These are phyloP conservation scores for Sinocyclocheilus anshuiensis DNA, from an alignment of 2,113 vertebrate genomes.

Conservation along the genomic window DNA sequence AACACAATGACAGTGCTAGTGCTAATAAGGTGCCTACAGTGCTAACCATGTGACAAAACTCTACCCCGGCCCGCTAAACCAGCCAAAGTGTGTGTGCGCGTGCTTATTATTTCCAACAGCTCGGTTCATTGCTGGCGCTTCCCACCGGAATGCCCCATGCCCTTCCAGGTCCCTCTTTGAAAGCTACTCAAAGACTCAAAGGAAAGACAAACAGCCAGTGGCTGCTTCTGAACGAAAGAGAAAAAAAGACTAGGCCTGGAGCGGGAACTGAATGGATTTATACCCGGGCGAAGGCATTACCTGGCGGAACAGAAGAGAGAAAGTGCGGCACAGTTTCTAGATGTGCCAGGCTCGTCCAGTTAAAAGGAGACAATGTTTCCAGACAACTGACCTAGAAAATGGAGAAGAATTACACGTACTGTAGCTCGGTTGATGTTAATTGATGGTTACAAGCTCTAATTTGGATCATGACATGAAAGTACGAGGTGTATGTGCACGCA, in stretches of 20 bases:
- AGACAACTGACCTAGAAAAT: conserved; percentile 51
- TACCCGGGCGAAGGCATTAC: not conserved
- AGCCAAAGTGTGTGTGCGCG: conserved; percentile 34
- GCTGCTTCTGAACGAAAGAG: conserved; percentile 32
- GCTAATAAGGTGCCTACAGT: not conserved
- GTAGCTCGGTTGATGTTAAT: conserved; percentile 53
- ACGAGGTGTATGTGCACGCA: conserved; percentile 31
- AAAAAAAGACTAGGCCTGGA: conserved; percentile 1
- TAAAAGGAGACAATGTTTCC: conserved; percentile 15
- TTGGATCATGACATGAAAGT: conserved; percentile 56
- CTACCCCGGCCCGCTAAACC: not conserved
- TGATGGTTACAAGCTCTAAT: conserved; percentile 54
- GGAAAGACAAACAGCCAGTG: conserved; percentile 42
- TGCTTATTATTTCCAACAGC: conserved; percentile 50
- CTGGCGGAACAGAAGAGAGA: not conserved
- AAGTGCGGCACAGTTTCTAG: conserved; percentile 1
- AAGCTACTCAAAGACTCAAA: conserved; percentile 64
- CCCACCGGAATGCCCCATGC: conserved; percentile 63
- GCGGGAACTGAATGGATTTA: conserved; percentile 9
- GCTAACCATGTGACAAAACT: not conserved
- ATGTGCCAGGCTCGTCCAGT: conserved; percentile 19
- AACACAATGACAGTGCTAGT: not conserved
- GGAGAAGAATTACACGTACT: not conserved
- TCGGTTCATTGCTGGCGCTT: conserved; percentile 56
- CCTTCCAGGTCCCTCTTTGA: conserved; percentile 71